phyloP scores from a whole-genome alignment of 1,140 invertebrate species.

The Drepana arcuata region DNA sequence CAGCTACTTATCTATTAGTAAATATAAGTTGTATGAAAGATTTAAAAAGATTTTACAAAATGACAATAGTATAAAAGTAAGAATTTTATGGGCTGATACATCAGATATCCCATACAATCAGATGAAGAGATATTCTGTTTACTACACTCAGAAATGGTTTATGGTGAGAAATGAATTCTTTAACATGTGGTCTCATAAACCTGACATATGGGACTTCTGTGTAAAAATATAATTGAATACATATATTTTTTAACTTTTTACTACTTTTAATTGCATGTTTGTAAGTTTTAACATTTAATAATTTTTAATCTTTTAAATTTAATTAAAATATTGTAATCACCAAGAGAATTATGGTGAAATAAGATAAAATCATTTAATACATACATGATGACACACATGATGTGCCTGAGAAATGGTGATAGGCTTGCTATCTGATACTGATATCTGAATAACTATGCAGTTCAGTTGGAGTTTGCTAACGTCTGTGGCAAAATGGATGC shows the following conservation, averaged over 20 bases:
- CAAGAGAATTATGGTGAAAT: no score
- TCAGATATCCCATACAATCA: conserved; percentile 56
- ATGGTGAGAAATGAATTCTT: conserved; percentile 68
- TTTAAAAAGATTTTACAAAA: conserved; percentile 71
- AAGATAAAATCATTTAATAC: no score
- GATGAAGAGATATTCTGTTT: conserved; percentile 59
- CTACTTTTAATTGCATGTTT: neutral
- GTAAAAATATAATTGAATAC: conserved; percentile 18
- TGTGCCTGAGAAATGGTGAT: no score
- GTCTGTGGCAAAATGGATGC: no score
- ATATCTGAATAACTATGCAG: no score
- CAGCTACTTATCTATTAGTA: conserved; percentile 75
- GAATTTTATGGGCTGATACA: conserved; percentile 26
- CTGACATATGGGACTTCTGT: conserved; percentile 63
- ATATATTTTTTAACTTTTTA: no score
- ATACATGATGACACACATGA: no score
- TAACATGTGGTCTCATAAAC: conserved; percentile 73
- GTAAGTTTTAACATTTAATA: no score
- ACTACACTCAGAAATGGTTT: conserved; percentile 66
- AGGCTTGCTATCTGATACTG: no score
- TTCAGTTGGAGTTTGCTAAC: no score
- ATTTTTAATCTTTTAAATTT: no score
- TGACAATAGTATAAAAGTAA: conserved; percentile 25
- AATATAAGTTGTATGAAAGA: conserved; percentile 74
- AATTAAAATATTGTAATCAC: no score